Conservation (phyloP, 2,888 invertebrate genomes). For the Bhutanitis thaidina region DNA sequence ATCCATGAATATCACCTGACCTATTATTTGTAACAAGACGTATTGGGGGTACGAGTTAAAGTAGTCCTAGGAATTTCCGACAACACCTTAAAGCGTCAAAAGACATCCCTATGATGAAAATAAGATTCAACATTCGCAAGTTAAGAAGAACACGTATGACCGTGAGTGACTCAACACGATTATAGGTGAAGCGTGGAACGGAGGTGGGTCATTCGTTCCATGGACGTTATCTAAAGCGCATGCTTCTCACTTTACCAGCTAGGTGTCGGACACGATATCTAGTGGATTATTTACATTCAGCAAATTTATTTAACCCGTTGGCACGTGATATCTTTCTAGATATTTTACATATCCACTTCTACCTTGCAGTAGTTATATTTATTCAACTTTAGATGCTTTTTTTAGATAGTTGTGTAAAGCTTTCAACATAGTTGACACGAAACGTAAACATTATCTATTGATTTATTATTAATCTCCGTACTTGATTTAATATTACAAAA, state of each 20-base stretch:
- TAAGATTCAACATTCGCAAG: background rate
- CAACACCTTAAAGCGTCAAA: background rate
- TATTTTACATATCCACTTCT: background rate
- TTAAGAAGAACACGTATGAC: constrained; percentile 6
- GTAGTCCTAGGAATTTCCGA: background rate
- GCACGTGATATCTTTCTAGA: constrained; percentile 8
- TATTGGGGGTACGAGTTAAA: too few relatives aligned
- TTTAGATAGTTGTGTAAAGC: too few relatives aligned
- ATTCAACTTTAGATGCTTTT: too few relatives aligned
- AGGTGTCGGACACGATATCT: constrained; percentile 51
- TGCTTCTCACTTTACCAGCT: constrained; percentile 44
- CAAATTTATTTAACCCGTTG: constrained; percentile 13
- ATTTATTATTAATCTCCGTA: too few relatives aligned
- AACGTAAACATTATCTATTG: too few relatives aligned
- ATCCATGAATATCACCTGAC: too few relatives aligned
- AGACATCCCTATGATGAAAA: background rate
- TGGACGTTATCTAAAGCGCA: constrained; percentile 56
- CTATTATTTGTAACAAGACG: too few relatives aligned
- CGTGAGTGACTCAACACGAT: constrained; percentile 32
- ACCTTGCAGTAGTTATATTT: too few relatives aligned
- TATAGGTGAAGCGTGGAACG: constrained; percentile 49
- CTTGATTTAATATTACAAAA: too few relatives aligned
- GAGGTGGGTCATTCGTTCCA: constrained; percentile 56
- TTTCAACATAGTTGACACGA: too few relatives aligned
- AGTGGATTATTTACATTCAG: constrained; percentile 24